A percentile compares a stretch with the other conserved stretches of the same genome.
Conservation (phyloP, 2,888 invertebrate genomes). For the Ophioninae sp. region DNA sequence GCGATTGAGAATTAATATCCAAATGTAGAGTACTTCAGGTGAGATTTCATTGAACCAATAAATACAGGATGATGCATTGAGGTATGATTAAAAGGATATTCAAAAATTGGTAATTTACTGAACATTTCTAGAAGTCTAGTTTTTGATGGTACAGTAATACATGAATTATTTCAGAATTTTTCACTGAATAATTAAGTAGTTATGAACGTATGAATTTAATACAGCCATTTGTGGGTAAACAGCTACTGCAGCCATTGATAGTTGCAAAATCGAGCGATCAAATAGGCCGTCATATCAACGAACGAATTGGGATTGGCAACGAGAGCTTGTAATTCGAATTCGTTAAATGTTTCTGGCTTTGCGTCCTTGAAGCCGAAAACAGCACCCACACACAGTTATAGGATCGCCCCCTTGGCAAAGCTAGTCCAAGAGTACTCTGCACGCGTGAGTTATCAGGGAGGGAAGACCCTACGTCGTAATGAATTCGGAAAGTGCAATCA, state of each 20-base stretch:
- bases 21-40: neutral
- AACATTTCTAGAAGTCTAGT: too few relatives aligned
- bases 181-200: too few relatives aligned
- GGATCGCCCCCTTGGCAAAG: neutral
- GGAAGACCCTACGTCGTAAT: conserved; percentile 69
- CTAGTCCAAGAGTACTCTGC: conserved; percentile 9
- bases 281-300: neutral
- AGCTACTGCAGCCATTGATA: too few relatives aligned
- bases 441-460: conserved; percentile 32
- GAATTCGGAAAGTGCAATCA: conserved; percentile 80
- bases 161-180: too few relatives aligned
- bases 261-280: too few relatives aligned
- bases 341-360: conserved; percentile 20
- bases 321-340: conserved; percentile 25
- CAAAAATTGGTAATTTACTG: too few relatives aligned
- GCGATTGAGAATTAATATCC: neutral
- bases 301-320: conserved; percentile 4
- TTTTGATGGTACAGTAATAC: too few relatives aligned
- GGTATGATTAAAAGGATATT: too few relatives aligned
- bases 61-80: too few relatives aligned
- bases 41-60: too few relatives aligned
- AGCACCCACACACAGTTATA: neutral
- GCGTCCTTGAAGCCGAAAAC: conserved; percentile 5
- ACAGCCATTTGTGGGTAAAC: too few relatives aligned
- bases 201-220: too few relatives aligned